Percentiles rank a stretch among this genome's conserved stretches.
Conservation (phyloP, 2,888 invertebrate species). For the Leucania comma region DNA sequence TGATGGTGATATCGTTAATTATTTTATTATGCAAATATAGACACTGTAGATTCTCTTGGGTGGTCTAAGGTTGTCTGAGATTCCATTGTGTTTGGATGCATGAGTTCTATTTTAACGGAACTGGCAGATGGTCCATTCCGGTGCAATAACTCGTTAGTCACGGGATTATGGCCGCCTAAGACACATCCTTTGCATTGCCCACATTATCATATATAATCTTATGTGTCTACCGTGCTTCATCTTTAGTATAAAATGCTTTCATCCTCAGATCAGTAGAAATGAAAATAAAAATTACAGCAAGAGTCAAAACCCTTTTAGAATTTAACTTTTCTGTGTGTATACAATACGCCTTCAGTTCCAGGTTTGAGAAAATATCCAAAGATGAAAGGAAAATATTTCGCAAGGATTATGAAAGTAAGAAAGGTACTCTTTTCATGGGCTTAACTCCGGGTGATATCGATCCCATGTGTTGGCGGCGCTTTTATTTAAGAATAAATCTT, state of each 20-base stretch:
- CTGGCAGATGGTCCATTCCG: constrained; percentile 35
- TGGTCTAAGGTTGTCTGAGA: constrained; percentile 24
- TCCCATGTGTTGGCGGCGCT: not conserved
- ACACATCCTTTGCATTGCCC: constrained; percentile 21
- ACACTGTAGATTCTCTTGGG: constrained; percentile 11
- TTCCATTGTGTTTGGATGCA: constrained; percentile 22
- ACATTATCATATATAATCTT: not conserved
- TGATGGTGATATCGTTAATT: constrained; percentile 26
- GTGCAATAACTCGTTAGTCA: constrained; percentile 32
- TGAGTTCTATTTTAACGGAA: constrained; percentile 33
- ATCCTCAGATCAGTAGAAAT: constrained; percentile 1
- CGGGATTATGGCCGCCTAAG: constrained; percentile 18
- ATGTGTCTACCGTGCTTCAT: too few species aligned
- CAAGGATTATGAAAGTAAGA: constrained; percentile 19
- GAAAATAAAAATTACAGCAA: not conserved
- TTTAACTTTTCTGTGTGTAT: constrained; percentile 13
- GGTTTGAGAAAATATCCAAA: constrained; percentile 29
- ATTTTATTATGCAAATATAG: constrained; percentile 18
- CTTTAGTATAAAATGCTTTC: constrained; percentile 10
- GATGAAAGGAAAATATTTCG: constrained; percentile 33
- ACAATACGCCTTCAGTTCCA: constrained; percentile 12
- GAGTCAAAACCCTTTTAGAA: not conserved
- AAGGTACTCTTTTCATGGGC: constrained; percentile 13
- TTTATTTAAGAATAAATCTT: constrained; percentile 18
- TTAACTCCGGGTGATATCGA: constrained; percentile 25